Evolutionary conservation across 2,113 vertebrate species (phyloP), one percentile per base, ranked within the genome.

Genomic region (Ramphastos sulfuratus): DNA sequence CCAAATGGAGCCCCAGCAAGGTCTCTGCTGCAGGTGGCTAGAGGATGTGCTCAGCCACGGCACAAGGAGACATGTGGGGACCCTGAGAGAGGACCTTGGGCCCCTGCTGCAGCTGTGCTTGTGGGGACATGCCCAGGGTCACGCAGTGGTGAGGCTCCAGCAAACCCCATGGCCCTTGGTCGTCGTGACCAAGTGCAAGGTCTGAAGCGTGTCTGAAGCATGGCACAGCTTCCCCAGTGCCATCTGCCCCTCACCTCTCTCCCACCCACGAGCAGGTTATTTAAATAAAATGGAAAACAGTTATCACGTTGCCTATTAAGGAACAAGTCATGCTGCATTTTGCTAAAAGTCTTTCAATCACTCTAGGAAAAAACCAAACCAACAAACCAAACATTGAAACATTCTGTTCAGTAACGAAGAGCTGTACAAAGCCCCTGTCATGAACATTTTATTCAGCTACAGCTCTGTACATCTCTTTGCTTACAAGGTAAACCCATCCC

Each of bases 111-210:
- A n/a, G 31, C 28, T 1, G 1, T 30, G 39, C 25, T 42, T 2
- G 0, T 21, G 28, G 13, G 7, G 30, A 20, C 3, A 0, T 56
- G 35, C 6, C 55, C 6, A 28, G 6, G 35, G 27, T 3, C 52
- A 20, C 23, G 6, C 21, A 7, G 10, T 2, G 8, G 14, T 31
- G 27, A 59, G n/a, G 24, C 50, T 20, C n/a, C 25, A 64, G 35
- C 11, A 4, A 33, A 15, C 14, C 24, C 15, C 8, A 7, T 8
- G 9, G 59, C 37, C 30, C 25, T 20, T 18, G 17, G 37, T 15
- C 8, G 6, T 25, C 3, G 0, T 3, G 6, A 12, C 21, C 0
- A 0, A 46, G 19, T 48, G 16, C 42, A 28, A 28, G 39, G 27
- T 15, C 37, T 39, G 37, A 39, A 39, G 35, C 10, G 6, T 1